Evolutionary conservation across 2,888 invertebrate species (phyloP), one percentile per base, ranked within the genome.

Genomic region (Sesia bembeciformis): DNA sequence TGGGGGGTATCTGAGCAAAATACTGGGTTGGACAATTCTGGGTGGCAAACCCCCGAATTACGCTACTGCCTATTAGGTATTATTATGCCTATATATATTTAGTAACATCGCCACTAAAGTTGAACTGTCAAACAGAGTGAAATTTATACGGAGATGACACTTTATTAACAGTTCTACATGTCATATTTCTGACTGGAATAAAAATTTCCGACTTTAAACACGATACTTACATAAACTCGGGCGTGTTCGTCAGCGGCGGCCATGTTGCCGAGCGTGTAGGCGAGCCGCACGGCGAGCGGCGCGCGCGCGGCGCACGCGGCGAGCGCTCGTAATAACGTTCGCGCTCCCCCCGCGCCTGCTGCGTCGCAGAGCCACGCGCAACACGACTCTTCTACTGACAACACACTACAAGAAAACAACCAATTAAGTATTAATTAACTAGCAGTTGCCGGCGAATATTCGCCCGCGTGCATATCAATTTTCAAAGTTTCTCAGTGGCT

Each of bases 191-290:
- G 23, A 23, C 23, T 2, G 1, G 23, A 23, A 51, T 39, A 51
- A 51, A 39, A 5, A 7, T 3, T 3, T 5, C n/a, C 5, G 6
- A 8, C 39, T 4, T 51, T 51, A 40, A 39, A n/a, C 23, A 42
- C 7, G 4, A 40, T 4, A 60, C 73, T 63, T n/a, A 85, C 87
- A 55, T 80, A 71, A 4, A 77, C 82, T 58, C 96, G 84, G 0
- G 95, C 94, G 49, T 90, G 90, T 58, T 96, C 94, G 66, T 93
- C 93, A 63, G 93, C 93, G 38, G 96, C 95, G 70, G 96, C 93
- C 80, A 96, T 92, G 76, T 97, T 97, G 39, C 97, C 96, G 50
- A 97, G 88, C 58, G 95, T 94, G 78, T 96, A 97, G 3, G 95
- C 93, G 53, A 96, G 88, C 3, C 96, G 90, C 53, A 95, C 94